A percentile compares a stretch with the other conserved stretches of the same genome.
These are phyloP conservation scores for Drosophila sordidula DNA, from an alignment of 2,888 invertebrate genomes.

Conservation along the genomic window DNA sequence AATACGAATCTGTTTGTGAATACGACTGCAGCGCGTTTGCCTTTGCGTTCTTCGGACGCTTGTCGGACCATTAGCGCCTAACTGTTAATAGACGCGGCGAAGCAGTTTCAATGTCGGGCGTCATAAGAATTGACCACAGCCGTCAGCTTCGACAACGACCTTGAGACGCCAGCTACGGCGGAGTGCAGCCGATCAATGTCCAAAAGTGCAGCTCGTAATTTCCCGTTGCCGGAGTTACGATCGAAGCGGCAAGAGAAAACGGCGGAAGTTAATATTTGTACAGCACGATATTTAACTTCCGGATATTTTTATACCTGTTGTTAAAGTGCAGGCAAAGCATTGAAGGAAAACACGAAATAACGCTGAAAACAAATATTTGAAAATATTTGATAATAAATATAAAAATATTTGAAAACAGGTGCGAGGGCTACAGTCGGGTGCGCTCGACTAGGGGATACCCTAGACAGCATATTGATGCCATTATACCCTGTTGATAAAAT, in stretches of 20 bases:
- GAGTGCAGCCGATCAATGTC: slow-evolving; percentile 23
- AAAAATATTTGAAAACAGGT: too few relatives aligned
- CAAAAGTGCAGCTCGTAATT: slow-evolving; percentile 18
- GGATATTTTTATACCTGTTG: neutral
- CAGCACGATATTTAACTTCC: slow-evolving; percentile 12
- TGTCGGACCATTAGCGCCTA: slow-evolving; percentile 43
- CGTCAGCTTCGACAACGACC: slow-evolving; percentile 37
- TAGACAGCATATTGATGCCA: too few relatives aligned
- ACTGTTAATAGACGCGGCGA: slow-evolving; percentile 44
- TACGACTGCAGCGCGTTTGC: slow-evolving; percentile 21
- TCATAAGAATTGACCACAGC: slow-evolving; percentile 5
- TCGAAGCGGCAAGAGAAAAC: neutral
- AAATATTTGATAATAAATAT: too few relatives aligned
- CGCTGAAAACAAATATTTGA: too few relatives aligned
- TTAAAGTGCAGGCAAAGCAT: neutral
- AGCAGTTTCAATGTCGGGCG: slow-evolving; percentile 17
- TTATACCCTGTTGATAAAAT: too few relatives aligned
- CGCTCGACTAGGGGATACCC: too few relatives aligned
- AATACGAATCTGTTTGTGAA: neutral
- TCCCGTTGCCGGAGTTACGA: neutral
- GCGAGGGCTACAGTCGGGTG: too few relatives aligned
- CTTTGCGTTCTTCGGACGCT: slow-evolving; percentile 33
- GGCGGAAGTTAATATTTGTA: neutral
- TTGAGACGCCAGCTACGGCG: slow-evolving; percentile 26
- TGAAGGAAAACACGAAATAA: too few relatives aligned